Evolutionary conservation across 2,888 invertebrate genomes (phyloP).

Genomic region (Troides oblongomaculatus): DNA sequence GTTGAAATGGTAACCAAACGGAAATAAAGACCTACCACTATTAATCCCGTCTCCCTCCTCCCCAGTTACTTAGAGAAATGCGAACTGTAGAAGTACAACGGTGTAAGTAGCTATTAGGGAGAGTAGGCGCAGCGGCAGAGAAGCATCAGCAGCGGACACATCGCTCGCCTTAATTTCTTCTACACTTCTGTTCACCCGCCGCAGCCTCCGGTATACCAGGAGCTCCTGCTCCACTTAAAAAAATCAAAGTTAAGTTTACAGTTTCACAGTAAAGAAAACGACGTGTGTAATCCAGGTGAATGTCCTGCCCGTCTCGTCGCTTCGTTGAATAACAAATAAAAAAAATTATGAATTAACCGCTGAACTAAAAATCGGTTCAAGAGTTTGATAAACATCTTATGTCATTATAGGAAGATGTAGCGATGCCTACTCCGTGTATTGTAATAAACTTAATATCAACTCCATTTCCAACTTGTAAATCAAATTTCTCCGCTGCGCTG

Average conservation of each 20-base stretch:
- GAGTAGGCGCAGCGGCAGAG: constrained; percentile 31
- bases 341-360: not conserved
- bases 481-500: no score
- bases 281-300: no score
- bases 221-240: not conserved
- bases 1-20: no score
- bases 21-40: no score
- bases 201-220: not conserved
- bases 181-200: not conserved
- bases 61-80: not conserved
- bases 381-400: not conserved
- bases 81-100: constrained; percentile 13
- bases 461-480: no score
- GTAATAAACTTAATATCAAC: no score
- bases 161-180: not conserved
- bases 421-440: no score
- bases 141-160: constrained; percentile 30
- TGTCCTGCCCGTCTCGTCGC: no score
- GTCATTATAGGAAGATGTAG: no score
- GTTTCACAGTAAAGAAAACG: not conserved
- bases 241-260: not conserved
- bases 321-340: not conserved
- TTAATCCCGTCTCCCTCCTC: no score
- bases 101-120: constrained; percentile 34
- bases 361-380: not conserved